phyloP scores from a whole-genome alignment of 92 coral and sea anemone genomes.

The Epizoanthus stellaris region DNA sequence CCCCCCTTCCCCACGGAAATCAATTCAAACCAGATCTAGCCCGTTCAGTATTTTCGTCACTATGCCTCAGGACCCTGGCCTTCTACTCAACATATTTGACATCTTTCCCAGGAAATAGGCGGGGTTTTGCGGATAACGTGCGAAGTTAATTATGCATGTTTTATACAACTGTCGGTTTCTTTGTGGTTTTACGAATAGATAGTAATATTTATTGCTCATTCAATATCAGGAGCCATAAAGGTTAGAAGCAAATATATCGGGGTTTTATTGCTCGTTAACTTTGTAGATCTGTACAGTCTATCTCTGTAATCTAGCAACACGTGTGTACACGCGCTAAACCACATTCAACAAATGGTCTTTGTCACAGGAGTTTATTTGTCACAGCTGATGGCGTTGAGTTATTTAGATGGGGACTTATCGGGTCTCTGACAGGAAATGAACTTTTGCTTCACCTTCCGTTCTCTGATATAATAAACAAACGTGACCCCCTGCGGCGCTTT shows the following conservation, averaged over 20 bases:
- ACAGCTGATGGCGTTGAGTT: not conserved
- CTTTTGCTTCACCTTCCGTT: conserved; percentile 29
- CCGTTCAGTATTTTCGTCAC: too few relatives aligned
- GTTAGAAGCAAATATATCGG: too few relatives aligned
- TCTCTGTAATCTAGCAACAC: too few relatives aligned
- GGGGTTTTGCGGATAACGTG: conserved; percentile 17
- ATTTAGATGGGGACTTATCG: conserved; percentile 25
- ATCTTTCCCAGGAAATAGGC: conserved; percentile 28
- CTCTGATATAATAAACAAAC: conserved; percentile 17
- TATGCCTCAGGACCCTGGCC: too few relatives aligned
- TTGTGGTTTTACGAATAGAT: not conserved
- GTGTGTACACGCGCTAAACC: too few relatives aligned
- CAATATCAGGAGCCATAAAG: too few relatives aligned
- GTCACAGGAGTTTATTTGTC: not conserved
- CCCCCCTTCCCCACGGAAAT: too few relatives aligned
- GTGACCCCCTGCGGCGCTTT: conserved; percentile 26
- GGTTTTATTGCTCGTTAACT: too few relatives aligned
- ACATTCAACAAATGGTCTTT: not conserved
- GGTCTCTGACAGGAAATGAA: conserved; percentile 40
- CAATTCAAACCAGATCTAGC: too few relatives aligned
- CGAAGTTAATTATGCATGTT: conserved; percentile 28
- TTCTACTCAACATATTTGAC: too few relatives aligned
- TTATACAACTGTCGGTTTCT: conserved; percentile 12
- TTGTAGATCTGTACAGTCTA: too few relatives aligned
- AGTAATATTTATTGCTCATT: too few relatives aligned